Evolutionary conservation across 2,797 vertebrate genomes (phyloP), one percentile per base, ranked within the genome.

Genomic region (Lepilemur ruficaudatus): DNA sequence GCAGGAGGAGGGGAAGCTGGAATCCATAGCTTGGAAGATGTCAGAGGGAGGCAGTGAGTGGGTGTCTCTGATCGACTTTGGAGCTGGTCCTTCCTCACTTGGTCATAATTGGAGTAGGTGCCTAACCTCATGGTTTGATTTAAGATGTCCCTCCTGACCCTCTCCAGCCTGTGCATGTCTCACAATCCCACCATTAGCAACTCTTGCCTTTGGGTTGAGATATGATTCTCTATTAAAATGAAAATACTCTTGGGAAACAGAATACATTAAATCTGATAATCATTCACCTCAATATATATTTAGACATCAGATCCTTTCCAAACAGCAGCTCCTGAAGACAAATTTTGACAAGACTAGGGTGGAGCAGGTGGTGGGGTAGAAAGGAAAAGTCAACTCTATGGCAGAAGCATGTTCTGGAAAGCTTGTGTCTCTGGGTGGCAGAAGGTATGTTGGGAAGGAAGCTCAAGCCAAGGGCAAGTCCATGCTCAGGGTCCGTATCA

Each of bases 1-100:
- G 86, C 80, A 92, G 87, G n/a, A 73, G 50, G 41, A 76, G 76
- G 14, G 92, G 65, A 84, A 92, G 94, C 76, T 90, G 67, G 93
- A 93, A 75, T 61, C 61, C 46, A 50, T 30, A 67, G 95, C 43
- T 85, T 97, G 69, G 89, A 63, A 96, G 92, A 41, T 0, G 0
- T n/a, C 46, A 78, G 73, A 88, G 13, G 46, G 72, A 85, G 61
- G 72, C 43, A 17, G 57, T 10, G 50, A 96, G 50, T 63, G n/a
- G 67, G 20, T 7, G 38, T 43, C 72, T 93, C 95, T 91, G 85
- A 81, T 85, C 89, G 89, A 87, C 43, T 55, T 80, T 87, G 61
- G 87, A 89, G 57, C 52, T 15, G 17, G 5, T 55, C 38, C 43
- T 65, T 32, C 12, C 32, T 65, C 55, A 46, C 32, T 55, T 63